Conservation (phyloP, 2,888 invertebrate species). For the Trichacis sp. region DNA sequence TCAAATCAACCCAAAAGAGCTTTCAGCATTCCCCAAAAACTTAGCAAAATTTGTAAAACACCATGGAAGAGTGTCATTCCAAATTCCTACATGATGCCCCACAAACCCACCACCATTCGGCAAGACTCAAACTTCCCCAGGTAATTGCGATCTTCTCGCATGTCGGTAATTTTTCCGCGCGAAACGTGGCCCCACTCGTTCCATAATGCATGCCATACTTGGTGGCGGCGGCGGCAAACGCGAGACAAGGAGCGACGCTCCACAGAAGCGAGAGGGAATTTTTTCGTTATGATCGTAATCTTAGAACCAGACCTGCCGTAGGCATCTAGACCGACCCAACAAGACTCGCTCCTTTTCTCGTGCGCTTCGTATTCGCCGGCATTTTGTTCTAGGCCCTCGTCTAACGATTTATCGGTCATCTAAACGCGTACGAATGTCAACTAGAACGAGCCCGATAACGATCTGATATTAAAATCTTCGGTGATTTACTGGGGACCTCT, state of each 20-base stretch:
- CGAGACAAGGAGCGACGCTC: conserved; percentile 44
- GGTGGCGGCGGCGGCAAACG: conserved; percentile 41
- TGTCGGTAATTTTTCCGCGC: conserved; percentile 61
- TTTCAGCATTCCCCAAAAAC: too few relatives aligned
- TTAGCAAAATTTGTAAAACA: too few relatives aligned
- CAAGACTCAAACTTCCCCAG: too few relatives aligned
- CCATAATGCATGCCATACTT: conserved; percentile 60
- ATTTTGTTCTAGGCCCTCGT: conserved; percentile 25
- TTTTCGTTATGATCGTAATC: conserved; percentile 65
- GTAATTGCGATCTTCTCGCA: conserved; percentile 56
- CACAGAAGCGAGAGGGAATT: conserved; percentile 53
- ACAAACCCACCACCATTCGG: too few relatives aligned
- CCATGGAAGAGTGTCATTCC: too few relatives aligned
- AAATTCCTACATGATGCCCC: too few relatives aligned
- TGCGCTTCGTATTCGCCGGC: conserved; percentile 6
- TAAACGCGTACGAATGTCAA: conserved; percentile 31
- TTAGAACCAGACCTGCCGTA: conserved; percentile 57
- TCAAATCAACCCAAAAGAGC: too few relatives aligned
- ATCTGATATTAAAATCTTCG: conserved; percentile 23
- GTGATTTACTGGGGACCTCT: conserved; percentile 38
- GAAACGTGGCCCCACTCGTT: conserved; percentile 56
- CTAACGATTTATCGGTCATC: conserved; percentile 40
- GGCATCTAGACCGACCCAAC: conserved; percentile 52
- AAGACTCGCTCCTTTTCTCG: conserved; percentile 39
- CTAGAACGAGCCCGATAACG: conserved; percentile 26